Conservation (phyloP, 2,797 vertebrate species). For the Sarcophilus harrisii region DNA sequence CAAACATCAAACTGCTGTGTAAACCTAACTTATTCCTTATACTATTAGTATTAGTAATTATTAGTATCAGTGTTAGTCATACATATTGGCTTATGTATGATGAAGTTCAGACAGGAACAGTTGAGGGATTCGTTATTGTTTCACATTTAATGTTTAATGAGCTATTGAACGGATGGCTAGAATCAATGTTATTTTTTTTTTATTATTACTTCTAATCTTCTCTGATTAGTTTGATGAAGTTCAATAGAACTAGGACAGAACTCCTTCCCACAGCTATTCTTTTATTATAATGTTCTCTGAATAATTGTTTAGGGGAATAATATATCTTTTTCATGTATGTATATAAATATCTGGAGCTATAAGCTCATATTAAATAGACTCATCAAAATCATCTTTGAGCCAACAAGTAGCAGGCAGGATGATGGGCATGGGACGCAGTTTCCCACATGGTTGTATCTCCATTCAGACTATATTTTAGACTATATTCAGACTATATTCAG, state of each 20-base stretch:
- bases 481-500: no score
- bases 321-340: background rate
- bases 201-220: background rate
- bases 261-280: background rate
- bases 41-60: background rate
- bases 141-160: background rate
- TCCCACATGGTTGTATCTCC: background rate
- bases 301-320: background rate
- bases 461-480: background rate
- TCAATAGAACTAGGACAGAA: background rate
- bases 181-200: background rate
- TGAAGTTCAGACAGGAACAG: background rate
- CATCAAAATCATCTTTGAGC: background rate
- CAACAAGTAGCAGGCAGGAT: background rate
- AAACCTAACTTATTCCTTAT: background rate
- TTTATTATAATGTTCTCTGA: background rate
- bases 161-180: background rate
- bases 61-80: background rate
- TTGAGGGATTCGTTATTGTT: background rate
- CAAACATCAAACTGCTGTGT: background rate
- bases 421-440: background rate
- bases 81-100: background rate
- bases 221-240: background rate
- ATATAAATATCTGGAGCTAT: background rate
- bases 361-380: background rate